These are phyloP conservation scores for Eulemur mongoz DNA, from an alignment of 2,797 vertebrate genomes.

Conservation along the genomic window DNA sequence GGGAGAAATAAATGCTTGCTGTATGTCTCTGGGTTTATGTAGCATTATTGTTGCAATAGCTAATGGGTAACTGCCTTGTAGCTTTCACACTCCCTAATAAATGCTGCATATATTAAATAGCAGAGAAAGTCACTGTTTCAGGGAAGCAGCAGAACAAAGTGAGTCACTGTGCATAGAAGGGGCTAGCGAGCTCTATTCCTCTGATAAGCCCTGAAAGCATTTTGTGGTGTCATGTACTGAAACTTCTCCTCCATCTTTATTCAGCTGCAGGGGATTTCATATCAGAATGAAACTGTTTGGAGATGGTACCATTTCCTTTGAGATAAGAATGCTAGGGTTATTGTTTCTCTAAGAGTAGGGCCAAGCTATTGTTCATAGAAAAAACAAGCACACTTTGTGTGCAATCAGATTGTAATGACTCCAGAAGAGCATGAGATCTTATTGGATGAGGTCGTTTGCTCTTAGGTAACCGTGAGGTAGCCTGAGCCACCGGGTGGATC, in stretches of 20 bases:
- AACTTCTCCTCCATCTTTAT: neutral
- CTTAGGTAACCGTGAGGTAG: neutral
- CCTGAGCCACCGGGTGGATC: neutral
- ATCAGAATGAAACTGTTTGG: neutral
- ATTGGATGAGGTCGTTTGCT: neutral
- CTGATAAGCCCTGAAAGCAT: neutral
- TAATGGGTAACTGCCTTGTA: neutral
- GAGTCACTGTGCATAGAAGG: neutral
- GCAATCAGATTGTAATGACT: neutral
- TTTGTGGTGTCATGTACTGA: neutral
- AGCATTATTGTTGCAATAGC: neutral
- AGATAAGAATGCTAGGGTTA: neutral
- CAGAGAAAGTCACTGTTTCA: neutral
- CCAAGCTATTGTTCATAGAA: neutral
- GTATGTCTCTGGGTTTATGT: neutral
- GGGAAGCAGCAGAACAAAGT: neutral
- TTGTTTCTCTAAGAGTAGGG: neutral
- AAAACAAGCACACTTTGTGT: neutral
- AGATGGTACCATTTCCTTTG: neutral
- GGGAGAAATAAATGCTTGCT: neutral
- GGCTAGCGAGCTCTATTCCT: neutral
- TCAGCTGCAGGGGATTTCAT: neutral
- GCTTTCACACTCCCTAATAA: neutral
- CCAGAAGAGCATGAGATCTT: neutral
- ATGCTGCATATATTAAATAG: neutral